Conservation (phyloP, 2,113 vertebrate genomes). For the Petrocephalus microphthalmus region DNA sequence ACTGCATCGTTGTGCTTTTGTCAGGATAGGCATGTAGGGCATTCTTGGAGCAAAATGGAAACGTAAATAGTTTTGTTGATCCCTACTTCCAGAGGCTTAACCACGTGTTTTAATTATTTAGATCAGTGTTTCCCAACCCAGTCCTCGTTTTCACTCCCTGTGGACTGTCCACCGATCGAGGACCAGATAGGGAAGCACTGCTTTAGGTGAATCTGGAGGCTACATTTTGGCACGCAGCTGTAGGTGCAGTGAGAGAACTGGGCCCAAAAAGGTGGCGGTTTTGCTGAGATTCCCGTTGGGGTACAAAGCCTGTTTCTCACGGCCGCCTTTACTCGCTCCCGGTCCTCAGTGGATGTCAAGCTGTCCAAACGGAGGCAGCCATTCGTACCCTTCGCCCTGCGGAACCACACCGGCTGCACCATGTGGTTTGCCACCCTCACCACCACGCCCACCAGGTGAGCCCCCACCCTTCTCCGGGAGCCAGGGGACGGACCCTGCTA, state of each 20-base stretch:
- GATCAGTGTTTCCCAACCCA: not conserved
- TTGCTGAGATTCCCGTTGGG: not conserved
- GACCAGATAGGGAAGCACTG: not conserved
- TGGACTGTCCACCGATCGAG: not conserved
- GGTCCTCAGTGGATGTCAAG: conserved; percentile 57
- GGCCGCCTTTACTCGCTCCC: not conserved
- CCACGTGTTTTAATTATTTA: not conserved
- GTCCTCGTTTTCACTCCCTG: not conserved
- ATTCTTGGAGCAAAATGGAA: not conserved
- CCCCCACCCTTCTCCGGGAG: not conserved
- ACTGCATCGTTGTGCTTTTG: not conserved
- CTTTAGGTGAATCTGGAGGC: not conserved
- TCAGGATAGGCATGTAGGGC: not conserved
- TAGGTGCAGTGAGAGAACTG: not conserved
- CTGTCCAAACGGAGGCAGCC: conserved; percentile 86
- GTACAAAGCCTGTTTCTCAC: not conserved
- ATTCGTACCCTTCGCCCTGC: conserved; percentile 84
- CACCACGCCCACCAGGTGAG: conserved; percentile 87
- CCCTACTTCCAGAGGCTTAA: not conserved
- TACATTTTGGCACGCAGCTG: not conserved
- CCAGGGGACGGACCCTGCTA: not conserved
- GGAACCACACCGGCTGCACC: conserved; percentile 91
- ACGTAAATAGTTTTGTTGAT: not conserved
- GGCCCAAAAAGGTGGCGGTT: not conserved
- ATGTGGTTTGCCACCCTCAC: conserved; percentile 92